A percentile compares a stretch with the other conserved stretches of the same genome.
phyloP scores from a whole-genome alignment of 2,113 vertebrate genomes.

The Cairina moschata region DNA sequence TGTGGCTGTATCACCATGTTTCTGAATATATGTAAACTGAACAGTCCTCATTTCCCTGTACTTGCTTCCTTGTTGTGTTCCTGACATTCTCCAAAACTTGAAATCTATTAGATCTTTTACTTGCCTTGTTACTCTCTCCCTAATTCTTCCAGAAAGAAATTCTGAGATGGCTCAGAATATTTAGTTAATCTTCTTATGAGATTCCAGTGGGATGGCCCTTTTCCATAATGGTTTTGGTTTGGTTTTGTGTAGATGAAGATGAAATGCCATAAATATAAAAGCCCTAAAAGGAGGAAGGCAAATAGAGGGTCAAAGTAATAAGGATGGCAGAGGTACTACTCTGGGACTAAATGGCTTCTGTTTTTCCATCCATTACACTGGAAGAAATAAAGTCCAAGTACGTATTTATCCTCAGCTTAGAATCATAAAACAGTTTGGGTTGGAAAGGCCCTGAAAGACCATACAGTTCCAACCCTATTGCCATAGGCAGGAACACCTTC shows the following conservation, averaged over 20 bases:
- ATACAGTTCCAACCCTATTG: no score
- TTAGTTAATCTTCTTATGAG: not conserved
- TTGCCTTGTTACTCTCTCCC: not conserved
- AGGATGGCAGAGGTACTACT: not conserved
- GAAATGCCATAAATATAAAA: not conserved
- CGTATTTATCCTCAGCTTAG: not conserved
- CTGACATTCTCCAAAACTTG: not conserved
- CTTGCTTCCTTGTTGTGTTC: not conserved
- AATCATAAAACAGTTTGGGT: no score
- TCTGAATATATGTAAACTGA: not conserved
- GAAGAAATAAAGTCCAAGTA: not conserved
- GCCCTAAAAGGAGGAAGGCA: not conserved
- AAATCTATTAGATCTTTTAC: not conserved
- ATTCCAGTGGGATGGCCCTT: not conserved
- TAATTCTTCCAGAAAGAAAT: not conserved
- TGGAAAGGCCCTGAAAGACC: no score
- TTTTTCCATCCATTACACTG: not conserved
- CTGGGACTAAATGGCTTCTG: not conserved
- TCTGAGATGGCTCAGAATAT: not conserved
- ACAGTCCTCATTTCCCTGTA: not conserved
- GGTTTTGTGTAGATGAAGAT: not conserved
- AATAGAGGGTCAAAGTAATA: not conserved
- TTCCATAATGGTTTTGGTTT: not conserved
- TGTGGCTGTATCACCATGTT: rapidly evolving
- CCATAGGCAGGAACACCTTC: no score